Conservation (phyloP, 2,113 vertebrate species). For the Epinephelus fuscoguttatus region DNA sequence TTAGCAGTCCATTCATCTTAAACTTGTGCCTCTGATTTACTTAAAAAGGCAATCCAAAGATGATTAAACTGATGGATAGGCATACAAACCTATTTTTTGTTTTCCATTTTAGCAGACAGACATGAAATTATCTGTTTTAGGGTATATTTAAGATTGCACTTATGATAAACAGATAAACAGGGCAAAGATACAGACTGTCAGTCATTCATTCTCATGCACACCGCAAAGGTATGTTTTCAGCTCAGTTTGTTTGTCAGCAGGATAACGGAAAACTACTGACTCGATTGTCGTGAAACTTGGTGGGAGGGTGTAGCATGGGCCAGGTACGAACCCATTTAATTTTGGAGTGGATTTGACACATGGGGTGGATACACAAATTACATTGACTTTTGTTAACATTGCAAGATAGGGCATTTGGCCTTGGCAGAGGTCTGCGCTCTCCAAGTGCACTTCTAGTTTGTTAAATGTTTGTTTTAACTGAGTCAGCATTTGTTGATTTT, state of each 20-base stretch:
- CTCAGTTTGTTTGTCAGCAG: no score
- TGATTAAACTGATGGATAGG: conserved; percentile 7
- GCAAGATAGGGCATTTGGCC: no score
- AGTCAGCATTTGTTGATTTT: background rate
- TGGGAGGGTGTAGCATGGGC: no score
- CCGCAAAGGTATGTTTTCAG: no score
- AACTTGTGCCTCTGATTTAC: background rate
- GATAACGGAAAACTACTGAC: no score
- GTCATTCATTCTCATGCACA: conserved; percentile 14
- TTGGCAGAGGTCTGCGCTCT: no score
- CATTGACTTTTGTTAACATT: no score
- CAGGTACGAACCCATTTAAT: no score
- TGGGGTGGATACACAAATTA: no score
- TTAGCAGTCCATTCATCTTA: background rate
- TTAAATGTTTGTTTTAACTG: background rate
- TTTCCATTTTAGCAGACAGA: background rate
- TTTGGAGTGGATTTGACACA: no score
- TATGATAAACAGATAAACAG: conserved; percentile 31
- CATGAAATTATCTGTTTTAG: conserved; percentile 40
- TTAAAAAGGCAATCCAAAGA: conserved; percentile 41
- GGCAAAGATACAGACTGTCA: conserved; percentile 1
- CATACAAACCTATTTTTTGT: background rate
- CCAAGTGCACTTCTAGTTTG: no score
- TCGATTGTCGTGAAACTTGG: no score
- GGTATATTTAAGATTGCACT: conserved; percentile 30